Percentiles rank a stretch among this genome's conserved stretches.
Evolutionary conservation across 2,888 invertebrate species (phyloP).

Genomic region (Lithodes maja): DNA sequence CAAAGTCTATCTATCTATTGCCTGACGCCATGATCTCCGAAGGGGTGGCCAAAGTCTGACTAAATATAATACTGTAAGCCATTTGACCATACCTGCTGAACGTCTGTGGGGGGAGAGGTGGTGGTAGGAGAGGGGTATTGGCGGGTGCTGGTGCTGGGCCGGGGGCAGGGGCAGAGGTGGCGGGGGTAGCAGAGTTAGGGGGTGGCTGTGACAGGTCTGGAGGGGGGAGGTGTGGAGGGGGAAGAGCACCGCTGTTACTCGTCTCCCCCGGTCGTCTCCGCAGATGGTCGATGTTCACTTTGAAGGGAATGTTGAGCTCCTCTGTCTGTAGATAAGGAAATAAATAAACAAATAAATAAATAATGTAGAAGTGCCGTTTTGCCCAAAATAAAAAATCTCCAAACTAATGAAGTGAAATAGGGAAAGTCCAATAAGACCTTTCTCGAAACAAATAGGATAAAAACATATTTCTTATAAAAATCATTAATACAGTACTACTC

Average conservation of each 20-base stretch:
- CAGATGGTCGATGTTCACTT: slow-evolving; percentile 44
- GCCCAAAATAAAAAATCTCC: too few relatives aligned
- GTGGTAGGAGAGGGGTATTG: background rate
- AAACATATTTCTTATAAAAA: too few relatives aligned
- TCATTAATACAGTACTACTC: too few relatives aligned
- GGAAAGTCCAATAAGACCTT: too few relatives aligned
- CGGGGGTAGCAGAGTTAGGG: background rate
- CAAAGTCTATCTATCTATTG: too few relatives aligned
- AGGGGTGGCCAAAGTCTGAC: background rate
- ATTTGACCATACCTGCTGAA: background rate
- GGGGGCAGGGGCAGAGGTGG: background rate
- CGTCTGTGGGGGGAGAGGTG: background rate
- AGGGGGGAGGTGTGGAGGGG: background rate
- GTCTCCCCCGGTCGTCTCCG: background rate
- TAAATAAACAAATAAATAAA: too few relatives aligned
- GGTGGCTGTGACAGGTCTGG: slow-evolving; percentile 54
- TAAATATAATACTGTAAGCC: background rate
- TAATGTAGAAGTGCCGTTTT: too few relatives aligned
- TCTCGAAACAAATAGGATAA: too few relatives aligned
- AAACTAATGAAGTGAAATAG: too few relatives aligned
- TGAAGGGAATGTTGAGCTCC: slow-evolving; percentile 32
- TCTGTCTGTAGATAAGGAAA: slow-evolving; percentile 12
- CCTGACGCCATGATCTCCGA: too few relatives aligned
- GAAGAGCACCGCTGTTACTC: background rate
- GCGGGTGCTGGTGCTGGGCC: too few relatives aligned